phyloP scores from a whole-genome alignment of 2,797 vertebrate genomes.

The Varecia variegata region DNA sequence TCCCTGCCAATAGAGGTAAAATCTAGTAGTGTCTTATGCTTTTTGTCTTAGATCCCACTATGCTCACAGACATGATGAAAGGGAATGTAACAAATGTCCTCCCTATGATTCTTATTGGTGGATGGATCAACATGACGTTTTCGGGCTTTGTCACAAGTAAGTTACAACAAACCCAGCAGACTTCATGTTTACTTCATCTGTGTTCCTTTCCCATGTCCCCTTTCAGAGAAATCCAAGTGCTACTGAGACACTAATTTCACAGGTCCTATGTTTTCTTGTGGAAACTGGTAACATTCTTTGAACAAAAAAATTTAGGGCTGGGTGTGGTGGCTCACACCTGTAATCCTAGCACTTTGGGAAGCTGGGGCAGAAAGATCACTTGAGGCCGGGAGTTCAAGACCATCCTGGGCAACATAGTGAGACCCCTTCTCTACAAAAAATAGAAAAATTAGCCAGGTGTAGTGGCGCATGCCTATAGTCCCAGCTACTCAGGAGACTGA shows the following conservation, averaged over 20 bases:
- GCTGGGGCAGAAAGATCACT: not conserved
- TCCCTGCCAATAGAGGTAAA: not conserved
- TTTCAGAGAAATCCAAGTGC: not conserved
- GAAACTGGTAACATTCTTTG: constrained; percentile 9
- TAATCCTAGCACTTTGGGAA: not conserved
- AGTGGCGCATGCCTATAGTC: not conserved
- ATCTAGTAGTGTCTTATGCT: not conserved
- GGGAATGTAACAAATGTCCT: constrained; percentile 99
- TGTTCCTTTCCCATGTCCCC: not conserved
- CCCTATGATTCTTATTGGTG: constrained; percentile 99
- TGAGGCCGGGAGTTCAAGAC: not conserved
- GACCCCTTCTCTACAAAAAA: not conserved
- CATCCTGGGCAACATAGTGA: not conserved
- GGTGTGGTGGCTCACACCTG: not conserved
- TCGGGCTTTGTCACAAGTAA: constrained; percentile 99
- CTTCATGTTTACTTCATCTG: not conserved
- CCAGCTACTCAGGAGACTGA: not conserved
- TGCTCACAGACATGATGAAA: constrained; percentile 99
- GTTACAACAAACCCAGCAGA: constrained; percentile 50
- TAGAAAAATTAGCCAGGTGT: not conserved
- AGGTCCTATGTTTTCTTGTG: not conserved
- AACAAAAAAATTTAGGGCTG: not conserved
- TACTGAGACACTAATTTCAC: not conserved
- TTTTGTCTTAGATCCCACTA: constrained; percentile 92
- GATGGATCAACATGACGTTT: constrained; percentile 99